Evolutionary conservation across 2,888 invertebrate genomes (phyloP).

Genomic region (Mythimna lalbum): DNA sequence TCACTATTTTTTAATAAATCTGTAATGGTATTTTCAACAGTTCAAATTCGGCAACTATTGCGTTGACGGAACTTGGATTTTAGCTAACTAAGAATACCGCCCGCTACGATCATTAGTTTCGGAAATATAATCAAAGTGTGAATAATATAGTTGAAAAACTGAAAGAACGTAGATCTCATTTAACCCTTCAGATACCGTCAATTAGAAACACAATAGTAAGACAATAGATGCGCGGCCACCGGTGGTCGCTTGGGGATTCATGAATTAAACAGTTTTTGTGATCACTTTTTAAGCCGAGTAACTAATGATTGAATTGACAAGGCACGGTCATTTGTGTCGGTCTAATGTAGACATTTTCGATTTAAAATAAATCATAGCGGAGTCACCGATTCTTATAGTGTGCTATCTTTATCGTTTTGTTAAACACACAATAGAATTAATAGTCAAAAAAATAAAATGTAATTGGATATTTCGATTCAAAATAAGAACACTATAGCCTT

Average conservation of each 20-base stretch:
- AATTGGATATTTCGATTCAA: neutral
- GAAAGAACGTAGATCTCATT: neutral
- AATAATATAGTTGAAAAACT: slow-evolving; percentile 7
- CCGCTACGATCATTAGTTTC: neutral
- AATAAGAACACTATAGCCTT: neutral
- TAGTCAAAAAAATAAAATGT: slow-evolving; percentile 23
- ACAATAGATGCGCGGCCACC: too few species aligned
- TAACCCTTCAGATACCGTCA: too few species aligned
- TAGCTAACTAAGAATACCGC: neutral
- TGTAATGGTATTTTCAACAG: too few species aligned
- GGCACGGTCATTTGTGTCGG: slow-evolving; percentile 27
- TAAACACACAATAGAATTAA: slow-evolving; percentile 17
- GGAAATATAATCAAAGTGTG: neutral
- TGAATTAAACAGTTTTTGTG: slow-evolving; percentile 19
- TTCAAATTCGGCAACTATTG: neutral
- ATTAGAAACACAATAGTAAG: too few species aligned
- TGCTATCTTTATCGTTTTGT: slow-evolving; percentile 31
- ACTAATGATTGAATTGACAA: slow-evolving; percentile 22
- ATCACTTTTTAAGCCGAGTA: slow-evolving; percentile 4
- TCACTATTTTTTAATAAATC: too few species aligned
- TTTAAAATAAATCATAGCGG: slow-evolving; percentile 20
- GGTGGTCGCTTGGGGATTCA: too few species aligned
- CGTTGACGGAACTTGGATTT: neutral
- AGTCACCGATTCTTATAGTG: slow-evolving; percentile 7
- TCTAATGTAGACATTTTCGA: slow-evolving; percentile 4